phyloP scores from a whole-genome alignment of 2,113 vertebrate genomes.

The Mungos mungo region DNA sequence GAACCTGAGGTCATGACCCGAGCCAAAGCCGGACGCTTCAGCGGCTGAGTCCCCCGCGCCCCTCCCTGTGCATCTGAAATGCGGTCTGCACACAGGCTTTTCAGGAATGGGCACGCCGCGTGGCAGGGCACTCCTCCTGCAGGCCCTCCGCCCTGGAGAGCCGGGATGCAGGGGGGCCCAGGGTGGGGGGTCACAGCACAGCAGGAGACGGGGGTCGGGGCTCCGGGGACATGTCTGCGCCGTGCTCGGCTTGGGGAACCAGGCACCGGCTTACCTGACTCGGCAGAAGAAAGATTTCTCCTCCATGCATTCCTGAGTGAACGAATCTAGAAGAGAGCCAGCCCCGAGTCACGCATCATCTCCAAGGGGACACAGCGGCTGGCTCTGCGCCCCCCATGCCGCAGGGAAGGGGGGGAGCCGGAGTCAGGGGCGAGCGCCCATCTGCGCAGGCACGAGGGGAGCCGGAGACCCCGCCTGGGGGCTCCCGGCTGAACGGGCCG shows the following conservation, averaged over 20 bases:
- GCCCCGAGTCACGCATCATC: accelerated
- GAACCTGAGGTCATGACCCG: too few species aligned
- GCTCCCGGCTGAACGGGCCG: too few species aligned
- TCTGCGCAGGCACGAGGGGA: accelerated
- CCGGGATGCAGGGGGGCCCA: not conserved
- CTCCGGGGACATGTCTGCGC: accelerated
- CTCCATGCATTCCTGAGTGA: conserved; percentile 90
- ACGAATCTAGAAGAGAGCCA: conserved; percentile 87
- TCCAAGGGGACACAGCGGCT: too few species aligned
- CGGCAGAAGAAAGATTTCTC: conserved; percentile 98
- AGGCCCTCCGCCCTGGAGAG: not conserved
- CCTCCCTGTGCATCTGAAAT: too few species aligned
- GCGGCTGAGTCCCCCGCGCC: too few species aligned
- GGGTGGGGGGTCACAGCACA: not conserved
- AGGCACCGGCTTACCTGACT: conserved; percentile 88
- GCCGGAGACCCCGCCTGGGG: not conserved
- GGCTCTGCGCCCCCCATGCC: accelerated
- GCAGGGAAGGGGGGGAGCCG: accelerated
- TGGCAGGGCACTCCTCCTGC: accelerated
- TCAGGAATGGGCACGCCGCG: accelerated
- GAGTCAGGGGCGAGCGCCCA: accelerated
- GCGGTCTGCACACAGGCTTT: not conserved
- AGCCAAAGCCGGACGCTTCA: too few species aligned
- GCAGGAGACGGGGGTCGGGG: not conserved
- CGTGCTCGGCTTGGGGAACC: not conserved